phyloP scores from a whole-genome alignment of 2,113 vertebrate genomes.

The Thunnus thynnus region DNA sequence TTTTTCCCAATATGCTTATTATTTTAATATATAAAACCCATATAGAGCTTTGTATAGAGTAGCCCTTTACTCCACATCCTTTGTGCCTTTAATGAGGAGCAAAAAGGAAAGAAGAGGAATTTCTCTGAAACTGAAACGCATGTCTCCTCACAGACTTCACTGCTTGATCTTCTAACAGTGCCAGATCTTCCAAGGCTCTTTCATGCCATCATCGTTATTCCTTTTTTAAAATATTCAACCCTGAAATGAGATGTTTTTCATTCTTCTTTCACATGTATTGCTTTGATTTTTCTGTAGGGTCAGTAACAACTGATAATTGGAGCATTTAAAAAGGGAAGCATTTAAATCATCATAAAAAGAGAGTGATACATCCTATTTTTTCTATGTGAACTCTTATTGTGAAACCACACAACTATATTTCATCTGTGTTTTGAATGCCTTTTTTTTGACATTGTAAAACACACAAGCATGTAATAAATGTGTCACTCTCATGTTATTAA shows the following conservation, averaged over 20 bases:
- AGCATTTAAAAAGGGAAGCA: not conserved
- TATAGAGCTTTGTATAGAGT: constrained; percentile 2
- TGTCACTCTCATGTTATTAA: constrained; percentile 15
- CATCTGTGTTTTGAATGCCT: not conserved
- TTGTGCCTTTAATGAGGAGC: constrained; percentile 34
- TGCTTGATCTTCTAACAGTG: constrained; percentile 42
- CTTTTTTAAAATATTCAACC: constrained; percentile 17
- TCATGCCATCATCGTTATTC: constrained; percentile 32
- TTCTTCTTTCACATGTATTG: not conserved
- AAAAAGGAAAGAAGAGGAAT: constrained; percentile 19
- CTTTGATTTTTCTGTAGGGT: constrained; percentile 34
- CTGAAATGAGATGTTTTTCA: constrained; percentile 9
- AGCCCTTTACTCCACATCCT: not conserved
- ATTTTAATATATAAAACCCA: not conserved
- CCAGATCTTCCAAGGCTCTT: constrained; percentile 40
- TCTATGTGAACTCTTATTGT: not conserved
- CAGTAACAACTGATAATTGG: constrained; percentile 22
- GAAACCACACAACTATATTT: constrained; percentile 1
- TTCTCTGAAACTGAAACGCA: constrained; percentile 18
- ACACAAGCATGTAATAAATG: constrained; percentile 16
- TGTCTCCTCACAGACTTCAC: not conserved
- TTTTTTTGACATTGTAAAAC: constrained; percentile 2
- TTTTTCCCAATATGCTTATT: not conserved
- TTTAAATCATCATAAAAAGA: constrained; percentile 8
- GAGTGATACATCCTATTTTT: not conserved